phyloP scores from a whole-genome alignment of 2,888 invertebrate genomes.

The Encarsia formosa region DNA sequence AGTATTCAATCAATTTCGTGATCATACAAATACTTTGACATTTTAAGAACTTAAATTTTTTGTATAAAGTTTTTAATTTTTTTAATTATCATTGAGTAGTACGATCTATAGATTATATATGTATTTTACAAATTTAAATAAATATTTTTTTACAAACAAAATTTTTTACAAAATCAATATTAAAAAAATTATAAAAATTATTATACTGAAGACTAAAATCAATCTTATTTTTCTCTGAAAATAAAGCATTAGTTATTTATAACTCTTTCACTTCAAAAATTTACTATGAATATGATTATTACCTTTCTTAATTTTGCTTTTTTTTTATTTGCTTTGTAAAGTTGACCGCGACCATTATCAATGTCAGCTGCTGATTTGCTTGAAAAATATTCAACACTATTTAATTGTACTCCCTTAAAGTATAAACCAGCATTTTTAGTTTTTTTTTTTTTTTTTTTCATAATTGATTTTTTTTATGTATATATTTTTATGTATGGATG shows the following conservation, averaged over 20 bases:
- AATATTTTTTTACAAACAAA: conserved; percentile 34
- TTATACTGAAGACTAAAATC: conserved; percentile 38
- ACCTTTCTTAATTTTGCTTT: conserved; percentile 57
- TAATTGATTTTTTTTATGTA: conserved; percentile 1
- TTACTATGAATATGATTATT: conserved; percentile 19
- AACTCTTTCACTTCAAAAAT: not conserved
- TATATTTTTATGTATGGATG: conserved; percentile 2
- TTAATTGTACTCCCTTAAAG: conserved; percentile 62
- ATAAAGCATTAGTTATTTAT: conserved; percentile 19
- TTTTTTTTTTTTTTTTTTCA: no score
- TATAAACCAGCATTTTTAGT: not conserved
- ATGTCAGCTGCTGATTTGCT: conserved; percentile 60
- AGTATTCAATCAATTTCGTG: no score
- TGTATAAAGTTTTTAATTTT: conserved; percentile 1
- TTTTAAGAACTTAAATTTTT: conserved; percentile 16
- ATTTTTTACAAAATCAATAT: conserved; percentile 12
- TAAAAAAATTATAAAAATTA: conserved; percentile 44
- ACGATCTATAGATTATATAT: no score
- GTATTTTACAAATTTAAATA: no score
- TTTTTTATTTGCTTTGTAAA: conserved; percentile 55
- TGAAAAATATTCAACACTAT: conserved; percentile 66
- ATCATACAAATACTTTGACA: no score
- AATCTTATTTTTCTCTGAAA: conserved; percentile 52
- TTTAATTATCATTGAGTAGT: no score
- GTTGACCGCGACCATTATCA: conserved; percentile 56